phyloP scores from a whole-genome alignment of 2,888 invertebrate species.

The Hetaerina titia region DNA sequence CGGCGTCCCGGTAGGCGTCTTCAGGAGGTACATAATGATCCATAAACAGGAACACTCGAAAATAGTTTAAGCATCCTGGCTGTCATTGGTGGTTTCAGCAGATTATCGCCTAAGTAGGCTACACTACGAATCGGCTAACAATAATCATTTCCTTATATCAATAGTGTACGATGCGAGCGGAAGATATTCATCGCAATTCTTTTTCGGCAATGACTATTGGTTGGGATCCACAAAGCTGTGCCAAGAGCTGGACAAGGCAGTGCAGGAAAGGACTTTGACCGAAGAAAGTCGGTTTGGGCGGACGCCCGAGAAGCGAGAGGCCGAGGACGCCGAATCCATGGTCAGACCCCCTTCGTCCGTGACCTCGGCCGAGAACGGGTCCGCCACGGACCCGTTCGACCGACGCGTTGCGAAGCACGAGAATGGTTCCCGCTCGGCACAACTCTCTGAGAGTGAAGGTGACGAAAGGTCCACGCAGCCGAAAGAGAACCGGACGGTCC shows the following conservation, averaged over 20 bases:
- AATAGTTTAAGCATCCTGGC: background rate
- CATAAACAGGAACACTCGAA: background rate
- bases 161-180: slow-evolving; percentile 90
- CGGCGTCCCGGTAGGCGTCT: too few species aligned
- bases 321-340: background rate
- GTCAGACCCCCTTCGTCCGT: background rate
- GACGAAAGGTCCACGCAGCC: background rate
- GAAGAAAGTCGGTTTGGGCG: background rate
- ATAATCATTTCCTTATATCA: slow-evolving; percentile 72
- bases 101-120: too few species aligned
- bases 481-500: slow-evolving; percentile 75
- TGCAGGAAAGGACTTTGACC: slow-evolving; percentile 69
- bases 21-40: background rate
- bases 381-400: background rate
- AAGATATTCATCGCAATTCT: slow-evolving; percentile 86
- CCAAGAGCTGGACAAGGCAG: slow-evolving; percentile 81
- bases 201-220: slow-evolving; percentile 91
- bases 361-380: slow-evolving; percentile 4
- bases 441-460: background rate
- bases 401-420: background rate
- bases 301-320: background rate
- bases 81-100: background rate
- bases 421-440: background rate
- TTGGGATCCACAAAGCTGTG: slow-evolving; percentile 86
- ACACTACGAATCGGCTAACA: background rate